Evolutionary conservation across 2,797 vertebrate species (phyloP), one percentile per base, ranked within the genome.

Genomic region (Pseudochromis fuscus): DNA sequence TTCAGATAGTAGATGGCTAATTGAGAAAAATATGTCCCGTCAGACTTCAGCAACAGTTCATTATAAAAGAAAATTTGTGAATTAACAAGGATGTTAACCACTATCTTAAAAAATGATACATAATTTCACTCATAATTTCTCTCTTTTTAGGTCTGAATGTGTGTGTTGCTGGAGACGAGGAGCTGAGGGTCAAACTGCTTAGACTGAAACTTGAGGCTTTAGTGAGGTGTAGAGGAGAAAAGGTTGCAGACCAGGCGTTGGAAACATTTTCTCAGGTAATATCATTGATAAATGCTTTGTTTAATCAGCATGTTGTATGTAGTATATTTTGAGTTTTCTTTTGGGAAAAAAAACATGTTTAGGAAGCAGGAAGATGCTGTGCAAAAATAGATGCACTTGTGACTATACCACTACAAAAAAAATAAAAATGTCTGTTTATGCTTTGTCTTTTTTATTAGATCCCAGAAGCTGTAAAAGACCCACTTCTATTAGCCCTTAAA

Each of bases 181-280:
- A 90, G 40, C 85, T 91, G 67, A 91, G 55, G 53, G 67, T 88
- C 46, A 92, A 83, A 74, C 90, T 93, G 66, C 94, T 96, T 42
- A 91, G 27, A 72, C 33, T 97, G 82, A 95, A 94, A 89, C 89
- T 95, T 13, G 92, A 96, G 75, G 91, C 94, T 62, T 91, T 96
- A 83, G 89, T 97, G 71, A 92, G 91, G 88, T 92, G 91, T 71
- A 90, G 76, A 56, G 93, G 88, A 63, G 84, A 81, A 46, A 89
- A 88, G 19, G 90, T 92, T 91, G 94, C 94, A 59, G 94, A 96
- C 44, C 94, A 96, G 84, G 96, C 96, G 42, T 67, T 97, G 67
- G 84, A 88, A 76, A 90, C 83, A 16, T 93, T 98, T 65, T 86
- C 94, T 56, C 95, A 97, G 96, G 97, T 98, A 93, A 55, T 25